Base-by-base conservation (phyloP, 2,888 invertebrate genomes). In the Toxonevra muliebris region DNA sequence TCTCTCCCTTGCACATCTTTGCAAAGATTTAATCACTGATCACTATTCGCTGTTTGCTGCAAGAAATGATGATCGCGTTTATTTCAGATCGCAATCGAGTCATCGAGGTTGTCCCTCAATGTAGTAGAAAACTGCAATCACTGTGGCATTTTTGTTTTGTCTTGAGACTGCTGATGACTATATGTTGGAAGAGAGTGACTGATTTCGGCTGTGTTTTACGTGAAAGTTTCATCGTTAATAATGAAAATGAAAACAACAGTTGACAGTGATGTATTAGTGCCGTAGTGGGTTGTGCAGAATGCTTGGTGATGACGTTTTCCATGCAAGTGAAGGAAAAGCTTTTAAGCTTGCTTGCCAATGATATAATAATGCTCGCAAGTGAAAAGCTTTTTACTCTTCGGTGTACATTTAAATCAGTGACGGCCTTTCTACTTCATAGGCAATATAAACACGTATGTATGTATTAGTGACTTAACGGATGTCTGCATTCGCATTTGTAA, bases 191-290 rank as follows among this genome's bases (percentile, higher is more conserved):
- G 61, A 45, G 55, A 66, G 61, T 59, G 7, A 11, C n/a, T 13
- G 48, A 5, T 8, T 5, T 48, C 48, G 8, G 15, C 11, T 48
- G 48, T 8, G 13, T 67, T 61, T 59, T 62, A 69, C 69, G 74
- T 74, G 72, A 74, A 75, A 74, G 73, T 73, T 72, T 69, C 65
- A 52, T 61, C 52, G 65, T 72, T 71, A 71, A 69, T 73, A 73
- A 73, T 73, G 72, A 73, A 73, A 73, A 73, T 65, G 66, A 73
- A 75, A 74, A 72, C 30, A 30, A 30, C 68, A 65, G 48, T 59
- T 72, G 73, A 73, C 74, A 73, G 73, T 74, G 73, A 74, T 73
- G 73, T 45, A 30, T 30, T 30, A 30, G 30, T 30, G 30, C 2
- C 2, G 30, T 30, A 30, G 3, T 30, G 30, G 40, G n/a, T n/a